Conservation (phyloP, 2,113 vertebrate species). For the Pipa parva region DNA sequence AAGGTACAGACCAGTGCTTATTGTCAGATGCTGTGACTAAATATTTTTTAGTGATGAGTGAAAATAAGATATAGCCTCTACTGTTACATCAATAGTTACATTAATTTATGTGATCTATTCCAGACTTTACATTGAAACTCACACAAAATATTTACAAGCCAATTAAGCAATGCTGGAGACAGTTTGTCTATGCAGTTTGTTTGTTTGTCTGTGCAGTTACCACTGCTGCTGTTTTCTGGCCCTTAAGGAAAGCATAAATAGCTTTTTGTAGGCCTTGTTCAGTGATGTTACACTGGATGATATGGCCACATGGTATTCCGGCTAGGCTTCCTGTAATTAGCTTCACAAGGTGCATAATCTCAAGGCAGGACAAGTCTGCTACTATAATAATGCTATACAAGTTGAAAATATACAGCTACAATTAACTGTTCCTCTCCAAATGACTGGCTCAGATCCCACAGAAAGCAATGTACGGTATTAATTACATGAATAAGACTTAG, state of each 20-base stretch:
- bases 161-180: neutral
- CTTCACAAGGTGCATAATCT: constrained; percentile 42
- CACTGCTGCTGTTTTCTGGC: neutral
- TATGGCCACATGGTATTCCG: constrained; percentile 18
- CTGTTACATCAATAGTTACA: too few species aligned
- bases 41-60: too few species aligned
- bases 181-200: constrained; percentile 30
- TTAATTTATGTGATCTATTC: neutral
- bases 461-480: neutral
- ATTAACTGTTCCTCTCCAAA: neutral
- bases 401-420: constrained; percentile 12
- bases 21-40: too few species aligned
- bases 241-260: neutral
- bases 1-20: too few species aligned
- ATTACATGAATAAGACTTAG: neutral
- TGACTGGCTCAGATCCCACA: neutral
- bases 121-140: constrained; percentile 44
- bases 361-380: constrained; percentile 39
- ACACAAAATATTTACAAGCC: constrained; percentile 44
- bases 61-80: too few species aligned
- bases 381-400: constrained; percentile 40
- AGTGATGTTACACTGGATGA: constrained; percentile 8
- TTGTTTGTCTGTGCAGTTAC: too few species aligned
- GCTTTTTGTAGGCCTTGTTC: constrained; percentile 4
- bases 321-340: constrained; percentile 41